Evolutionary conservation across 2,797 vertebrate genomes (phyloP).

Genomic region (Falco columbarius): DNA sequence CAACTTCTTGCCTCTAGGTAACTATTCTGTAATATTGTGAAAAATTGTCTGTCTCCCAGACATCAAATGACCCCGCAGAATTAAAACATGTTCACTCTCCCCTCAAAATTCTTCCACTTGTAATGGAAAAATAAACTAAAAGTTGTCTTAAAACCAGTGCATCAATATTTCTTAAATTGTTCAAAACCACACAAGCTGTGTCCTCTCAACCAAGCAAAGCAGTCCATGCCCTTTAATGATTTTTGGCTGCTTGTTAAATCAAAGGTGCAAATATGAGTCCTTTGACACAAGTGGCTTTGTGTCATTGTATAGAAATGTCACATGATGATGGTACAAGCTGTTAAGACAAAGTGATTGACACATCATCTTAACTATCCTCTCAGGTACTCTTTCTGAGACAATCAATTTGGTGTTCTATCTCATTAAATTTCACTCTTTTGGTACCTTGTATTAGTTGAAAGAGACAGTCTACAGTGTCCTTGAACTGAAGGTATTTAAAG

Average conservation of each 20-base stretch:
- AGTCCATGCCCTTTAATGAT: constrained; percentile 36
- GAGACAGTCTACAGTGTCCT: constrained; percentile 48
- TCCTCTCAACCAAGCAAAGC: not conserved
- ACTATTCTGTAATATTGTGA: not conserved
- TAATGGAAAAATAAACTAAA: not conserved
- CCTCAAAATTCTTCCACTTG: not conserved
- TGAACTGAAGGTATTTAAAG: constrained; percentile 57
- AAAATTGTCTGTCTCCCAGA: not conserved
- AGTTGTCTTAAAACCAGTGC: not conserved
- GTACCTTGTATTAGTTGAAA: constrained; percentile 51
- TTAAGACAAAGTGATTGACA: constrained; percentile 72
- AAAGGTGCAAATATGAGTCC: constrained; percentile 47
- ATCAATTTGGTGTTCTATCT: constrained; percentile 69
- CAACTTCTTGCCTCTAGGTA: not conserved
- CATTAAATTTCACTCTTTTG: constrained; percentile 70
- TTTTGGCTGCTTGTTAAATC: constrained; percentile 56
- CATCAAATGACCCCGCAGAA: not conserved
- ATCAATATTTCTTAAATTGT: not conserved
- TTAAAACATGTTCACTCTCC: not conserved
- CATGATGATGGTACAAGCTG: constrained; percentile 24
- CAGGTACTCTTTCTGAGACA: constrained; percentile 60
- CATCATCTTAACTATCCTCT: constrained; percentile 55
- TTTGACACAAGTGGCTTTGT: not conserved
- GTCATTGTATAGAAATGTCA: constrained; percentile 40
- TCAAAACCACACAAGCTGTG: not conserved